Conservation (phyloP, 2,888 invertebrate species). For the Tipula helvola region DNA sequence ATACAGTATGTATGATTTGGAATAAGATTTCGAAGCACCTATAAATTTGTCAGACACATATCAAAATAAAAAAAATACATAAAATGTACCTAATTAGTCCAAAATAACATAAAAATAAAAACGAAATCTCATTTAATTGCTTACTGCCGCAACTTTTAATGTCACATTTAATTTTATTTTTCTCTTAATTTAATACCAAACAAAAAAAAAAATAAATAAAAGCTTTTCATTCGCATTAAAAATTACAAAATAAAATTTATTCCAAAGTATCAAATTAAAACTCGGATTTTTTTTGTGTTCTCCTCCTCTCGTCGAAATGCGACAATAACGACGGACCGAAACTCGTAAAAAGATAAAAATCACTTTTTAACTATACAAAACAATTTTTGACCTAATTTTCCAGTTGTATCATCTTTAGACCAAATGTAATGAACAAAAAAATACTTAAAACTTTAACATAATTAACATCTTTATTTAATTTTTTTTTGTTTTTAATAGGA, state of each 20-base stretch:
- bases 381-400: neutral
- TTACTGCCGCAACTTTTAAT: neutral
- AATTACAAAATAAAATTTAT: neutral
- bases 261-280: neutral
- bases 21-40: too few relatives aligned
- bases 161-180: neutral
- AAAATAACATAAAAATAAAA: neutral
- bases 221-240: neutral
- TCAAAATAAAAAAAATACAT: neutral
- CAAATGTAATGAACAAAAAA: neutral
- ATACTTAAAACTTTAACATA: neutral
- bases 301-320: neutral
- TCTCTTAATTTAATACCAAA: neutral
- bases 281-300: neutral
- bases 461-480: neutral
- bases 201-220: neutral
- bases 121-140: neutral
- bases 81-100: neutral
- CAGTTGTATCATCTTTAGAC: neutral
- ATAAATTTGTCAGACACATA: neutral
- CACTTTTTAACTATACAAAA: neutral
- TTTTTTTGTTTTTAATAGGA: neutral
- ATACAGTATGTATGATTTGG: too few relatives aligned
- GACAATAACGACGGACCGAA: neutral
- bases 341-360: neutral